Percentiles rank a stretch among this genome's conserved stretches.
Conservation (phyloP, 1,140 invertebrate genomes). For the Penaeus japonicus region DNA sequence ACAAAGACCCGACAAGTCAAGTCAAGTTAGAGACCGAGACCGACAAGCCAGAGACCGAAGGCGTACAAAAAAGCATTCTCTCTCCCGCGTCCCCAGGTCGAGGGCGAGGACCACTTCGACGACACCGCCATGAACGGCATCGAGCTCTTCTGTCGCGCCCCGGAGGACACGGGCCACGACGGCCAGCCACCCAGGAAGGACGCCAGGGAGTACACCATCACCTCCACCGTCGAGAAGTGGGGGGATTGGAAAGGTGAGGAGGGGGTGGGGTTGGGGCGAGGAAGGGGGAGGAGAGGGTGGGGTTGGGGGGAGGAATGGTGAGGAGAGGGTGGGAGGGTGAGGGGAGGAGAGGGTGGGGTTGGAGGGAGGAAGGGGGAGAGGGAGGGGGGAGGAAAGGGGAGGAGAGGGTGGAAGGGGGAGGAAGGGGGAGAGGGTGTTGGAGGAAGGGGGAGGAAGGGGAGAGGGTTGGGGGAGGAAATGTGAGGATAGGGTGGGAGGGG, state of each 20-base stretch:
- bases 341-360: neutral
- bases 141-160: neutral
- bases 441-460: no score
- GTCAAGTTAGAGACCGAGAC: no score
- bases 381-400: neutral
- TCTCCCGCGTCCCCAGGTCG: neutral
- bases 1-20: no score
- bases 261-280: neutral
- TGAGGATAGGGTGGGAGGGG: neutral
- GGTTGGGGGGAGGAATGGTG: neutral
- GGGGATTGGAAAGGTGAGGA: conserved; percentile 29
- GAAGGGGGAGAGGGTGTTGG: neutral
- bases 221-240: conserved; percentile 19
- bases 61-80: no score
- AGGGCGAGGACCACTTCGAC: conserved; percentile 3
- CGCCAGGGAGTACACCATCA: conserved; percentile 19
- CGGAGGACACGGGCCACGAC: neutral
- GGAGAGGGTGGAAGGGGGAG: no score
- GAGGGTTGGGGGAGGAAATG: neutral
- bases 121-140: conserved; percentile 44
- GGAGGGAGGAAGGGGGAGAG: neutral
- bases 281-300: neutral
- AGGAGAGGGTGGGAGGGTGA: neutral
- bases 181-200: neutral
- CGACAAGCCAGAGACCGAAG: no score